Conservation (phyloP, 2,113 vertebrate species). For the Catharus minimus region DNA sequence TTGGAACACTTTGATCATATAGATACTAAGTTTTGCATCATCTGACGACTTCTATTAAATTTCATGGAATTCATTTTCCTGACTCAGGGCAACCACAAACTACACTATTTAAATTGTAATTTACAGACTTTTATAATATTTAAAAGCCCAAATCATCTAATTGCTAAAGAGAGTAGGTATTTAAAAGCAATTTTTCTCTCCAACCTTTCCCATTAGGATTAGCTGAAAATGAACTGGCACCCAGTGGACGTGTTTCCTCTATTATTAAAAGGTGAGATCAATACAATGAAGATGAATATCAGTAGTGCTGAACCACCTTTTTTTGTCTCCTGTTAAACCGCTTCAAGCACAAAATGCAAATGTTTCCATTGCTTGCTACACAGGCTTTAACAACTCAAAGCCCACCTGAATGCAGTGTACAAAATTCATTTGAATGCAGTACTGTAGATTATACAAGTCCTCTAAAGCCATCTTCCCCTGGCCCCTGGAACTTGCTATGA, state of each 20-base stretch:
- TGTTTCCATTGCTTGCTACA: neutral
- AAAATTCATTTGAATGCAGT: neutral
- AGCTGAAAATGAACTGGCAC: neutral
- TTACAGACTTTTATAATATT: neutral
- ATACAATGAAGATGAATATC: constrained; percentile 4
- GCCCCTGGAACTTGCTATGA: too few relatives aligned
- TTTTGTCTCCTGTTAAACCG: neutral
- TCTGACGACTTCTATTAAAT: constrained; percentile 3
- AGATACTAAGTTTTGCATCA: neutral
- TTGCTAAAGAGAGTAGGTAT: constrained; percentile 24
- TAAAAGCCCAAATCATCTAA: constrained; percentile 19
- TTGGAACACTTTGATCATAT: neutral
- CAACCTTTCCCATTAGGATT: constrained; percentile 13
- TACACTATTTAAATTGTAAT: neutral
- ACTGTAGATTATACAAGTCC: neutral
- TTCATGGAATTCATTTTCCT: neutral
- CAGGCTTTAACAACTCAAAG: neutral
- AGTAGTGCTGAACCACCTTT: neutral
- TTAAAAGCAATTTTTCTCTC: constrained; percentile 23
- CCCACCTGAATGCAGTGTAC: neutral
- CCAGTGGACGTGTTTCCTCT: neutral
- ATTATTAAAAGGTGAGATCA: constrained; percentile 5
- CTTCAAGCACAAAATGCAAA: neutral
- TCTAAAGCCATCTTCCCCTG: too few relatives aligned
- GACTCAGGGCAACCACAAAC: constrained; percentile 2